Base-by-base conservation (phyloP, 2,888 invertebrate genomes). In the Dasysyrphus tricinctus region DNA sequence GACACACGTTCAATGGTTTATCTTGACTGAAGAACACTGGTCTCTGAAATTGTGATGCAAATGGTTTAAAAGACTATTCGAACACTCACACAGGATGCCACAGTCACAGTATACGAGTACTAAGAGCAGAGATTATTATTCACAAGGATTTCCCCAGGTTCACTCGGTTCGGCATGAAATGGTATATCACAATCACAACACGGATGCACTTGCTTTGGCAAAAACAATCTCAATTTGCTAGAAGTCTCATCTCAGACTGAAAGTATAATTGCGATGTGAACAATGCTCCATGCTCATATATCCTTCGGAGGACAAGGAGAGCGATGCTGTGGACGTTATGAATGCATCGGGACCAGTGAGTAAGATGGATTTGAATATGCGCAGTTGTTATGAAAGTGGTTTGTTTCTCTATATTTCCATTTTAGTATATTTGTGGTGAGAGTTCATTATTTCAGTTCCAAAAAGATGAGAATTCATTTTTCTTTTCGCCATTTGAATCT, bases 11-110 rank as follows among this genome's bases (percentile, higher is more conserved):
- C 82, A 75, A 82, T 63, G 57, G 70, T 78, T 75, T 63, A 65
- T 70, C 78, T 78, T 75, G 49, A 82, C 86, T 86, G 82, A 86
- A 78, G 74, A 74, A 74, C 78, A 80, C 80, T 86, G 47, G 59
- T 59, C 57, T 70, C 57, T n/a, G 44, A 56, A 69, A 49, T 37
- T 34, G 51, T 54, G 69, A 85, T 85, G 77, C 80, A 77, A 84
- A 80, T 56, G 72, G 24, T 74, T 59, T 72, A 84, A 81, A 85
- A 49, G 77, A 56, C 77, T 70, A 56, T 76, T 34, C n/a, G 16
- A 57, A 57, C n/a, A n/a, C 34, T 37, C 80, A 80, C 76, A 57
- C 70, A 72, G 67, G 80, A 72, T 67, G 78, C 65, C 78, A 78
- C 51, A 56, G 32, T 32, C 37, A 29, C 44, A 39, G 7, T 42